Evolutionary conservation across 2,113 vertebrate species (phyloP).

Genomic region (Callipepla squamata): DNA sequence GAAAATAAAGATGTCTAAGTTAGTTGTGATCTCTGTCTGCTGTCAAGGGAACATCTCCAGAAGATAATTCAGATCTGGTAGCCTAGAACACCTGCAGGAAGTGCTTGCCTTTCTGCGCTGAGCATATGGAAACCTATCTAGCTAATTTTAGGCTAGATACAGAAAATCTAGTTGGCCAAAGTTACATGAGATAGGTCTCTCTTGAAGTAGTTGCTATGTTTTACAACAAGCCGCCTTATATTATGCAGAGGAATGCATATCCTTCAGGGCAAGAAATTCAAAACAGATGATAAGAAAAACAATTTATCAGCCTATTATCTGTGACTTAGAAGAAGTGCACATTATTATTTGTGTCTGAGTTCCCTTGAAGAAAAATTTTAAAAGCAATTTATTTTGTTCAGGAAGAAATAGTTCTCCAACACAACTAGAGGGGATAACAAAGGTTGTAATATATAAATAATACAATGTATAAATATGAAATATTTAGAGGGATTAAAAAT

Average conservation of each 20-base stretch:
- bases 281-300: constrained; percentile 33
- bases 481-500: constrained; percentile 66
- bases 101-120: neutral
- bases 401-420: constrained; percentile 44
- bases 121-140: neutral
- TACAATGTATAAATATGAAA: constrained; percentile 53
- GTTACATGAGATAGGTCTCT: neutral
- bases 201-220: neutral
- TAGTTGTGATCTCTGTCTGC: neutral
- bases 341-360: constrained; percentile 42
- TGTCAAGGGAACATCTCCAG: neutral
- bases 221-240: neutral
- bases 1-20: neutral
- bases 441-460: constrained; percentile 61
- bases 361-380: constrained; percentile 49
- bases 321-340: constrained; percentile 32
- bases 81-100: neutral
- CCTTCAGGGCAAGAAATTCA: constrained; percentile 25
- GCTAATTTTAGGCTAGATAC: neutral
- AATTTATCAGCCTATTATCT: constrained; percentile 65
- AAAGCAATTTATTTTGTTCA: constrained; percentile 55
- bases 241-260: neutral
- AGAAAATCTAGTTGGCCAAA: neutral
- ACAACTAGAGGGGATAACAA: constrained; percentile 43
- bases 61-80: neutral